Conservation (phyloP, 2,888 invertebrate species). For the Lampropteryx suffumata region DNA sequence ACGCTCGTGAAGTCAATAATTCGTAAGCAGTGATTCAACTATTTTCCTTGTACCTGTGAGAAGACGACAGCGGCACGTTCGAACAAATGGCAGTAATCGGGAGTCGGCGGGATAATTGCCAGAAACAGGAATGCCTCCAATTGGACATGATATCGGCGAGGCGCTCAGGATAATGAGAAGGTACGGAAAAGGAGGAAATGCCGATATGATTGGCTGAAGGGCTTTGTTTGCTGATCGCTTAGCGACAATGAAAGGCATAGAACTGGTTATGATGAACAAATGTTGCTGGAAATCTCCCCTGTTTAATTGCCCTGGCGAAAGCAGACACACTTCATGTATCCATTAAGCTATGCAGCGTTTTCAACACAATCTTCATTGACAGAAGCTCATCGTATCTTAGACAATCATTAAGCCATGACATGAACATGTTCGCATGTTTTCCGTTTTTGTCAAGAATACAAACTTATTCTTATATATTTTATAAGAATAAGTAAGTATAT, state of each 20-base stretch:
- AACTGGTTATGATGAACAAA: neutral
- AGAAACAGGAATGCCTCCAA: conserved; percentile 28
- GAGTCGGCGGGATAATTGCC: conserved; percentile 30
- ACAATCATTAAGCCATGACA: too few relatives aligned
- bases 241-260: neutral
- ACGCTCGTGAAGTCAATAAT: conserved; percentile 1
- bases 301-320: too few relatives aligned
- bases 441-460: too few relatives aligned
- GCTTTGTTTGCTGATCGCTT: conserved; percentile 21
- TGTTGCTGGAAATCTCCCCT: neutral
- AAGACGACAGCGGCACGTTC: conserved; percentile 18
- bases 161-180: conserved; percentile 19
- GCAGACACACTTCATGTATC: too few relatives aligned
- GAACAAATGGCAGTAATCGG: conserved; percentile 26
- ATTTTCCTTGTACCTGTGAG: conserved; percentile 1
- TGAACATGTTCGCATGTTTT: too few relatives aligned
- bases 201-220: conserved; percentile 20
- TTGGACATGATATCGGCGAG: conserved; percentile 26
- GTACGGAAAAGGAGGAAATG: conserved; percentile 12
- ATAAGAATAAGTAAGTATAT: too few relatives aligned
- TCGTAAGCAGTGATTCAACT: conserved; percentile 11
- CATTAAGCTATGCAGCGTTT: too few relatives aligned
- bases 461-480: too few relatives aligned
- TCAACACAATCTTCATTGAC: too few relatives aligned
- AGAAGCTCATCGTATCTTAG: too few relatives aligned